phyloP scores from a whole-genome alignment of 2,797 vertebrate genomes.

The Galagoides demidoff region DNA sequence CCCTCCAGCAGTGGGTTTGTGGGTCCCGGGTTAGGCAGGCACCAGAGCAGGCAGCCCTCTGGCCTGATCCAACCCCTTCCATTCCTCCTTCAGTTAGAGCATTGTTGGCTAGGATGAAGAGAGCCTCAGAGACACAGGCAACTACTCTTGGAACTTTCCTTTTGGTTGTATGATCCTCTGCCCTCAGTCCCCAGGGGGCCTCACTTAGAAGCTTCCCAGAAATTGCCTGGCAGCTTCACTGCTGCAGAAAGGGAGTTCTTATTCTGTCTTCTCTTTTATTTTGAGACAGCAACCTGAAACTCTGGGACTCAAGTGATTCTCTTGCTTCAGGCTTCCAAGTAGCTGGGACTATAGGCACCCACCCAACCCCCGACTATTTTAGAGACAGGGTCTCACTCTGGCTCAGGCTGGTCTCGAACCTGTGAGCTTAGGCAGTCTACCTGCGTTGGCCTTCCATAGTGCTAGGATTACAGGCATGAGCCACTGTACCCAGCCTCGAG shows the following conservation, averaged over 20 bases:
- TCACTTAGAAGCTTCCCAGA: background rate
- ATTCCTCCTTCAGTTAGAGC: background rate
- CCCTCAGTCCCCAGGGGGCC: accelerated
- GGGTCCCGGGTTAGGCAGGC: background rate
- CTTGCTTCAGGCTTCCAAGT: too few species aligned
- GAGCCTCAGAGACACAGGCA: background rate
- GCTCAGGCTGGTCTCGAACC: too few species aligned
- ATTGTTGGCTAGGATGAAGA: background rate
- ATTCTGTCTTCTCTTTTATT: too few species aligned
- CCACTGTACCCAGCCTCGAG: too few species aligned
- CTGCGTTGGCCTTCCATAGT: too few species aligned
- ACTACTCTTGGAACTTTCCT: background rate
- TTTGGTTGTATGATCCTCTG: background rate
- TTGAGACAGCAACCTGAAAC: too few species aligned
- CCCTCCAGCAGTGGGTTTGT: background rate
- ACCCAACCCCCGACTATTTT: too few species aligned
- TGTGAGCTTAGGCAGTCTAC: too few species aligned
- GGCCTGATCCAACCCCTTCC: background rate
- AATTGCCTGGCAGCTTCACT: background rate
- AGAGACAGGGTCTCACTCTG: too few species aligned
- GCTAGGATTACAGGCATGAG: too few species aligned
- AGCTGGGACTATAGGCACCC: too few species aligned
- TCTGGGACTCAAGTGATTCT: too few species aligned
- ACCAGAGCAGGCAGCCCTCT: background rate
- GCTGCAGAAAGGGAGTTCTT: background rate